Base-by-base conservation (phyloP, 2,888 invertebrate species). In the Agonopterix subpropinquella region DNA sequence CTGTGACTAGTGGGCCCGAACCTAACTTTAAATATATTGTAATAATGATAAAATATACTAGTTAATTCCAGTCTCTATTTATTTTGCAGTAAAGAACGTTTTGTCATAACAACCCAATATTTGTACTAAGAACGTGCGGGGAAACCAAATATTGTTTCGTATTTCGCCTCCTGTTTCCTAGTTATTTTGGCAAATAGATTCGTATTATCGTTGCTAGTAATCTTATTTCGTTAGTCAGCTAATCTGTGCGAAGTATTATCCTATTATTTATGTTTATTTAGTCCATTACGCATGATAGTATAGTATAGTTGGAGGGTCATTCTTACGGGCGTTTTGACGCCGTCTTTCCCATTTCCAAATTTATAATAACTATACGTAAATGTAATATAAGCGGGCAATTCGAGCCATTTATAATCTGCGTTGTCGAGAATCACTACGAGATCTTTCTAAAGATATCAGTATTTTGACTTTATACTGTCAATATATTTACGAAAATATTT, bases 11-110 rank as follows among this genome's bases (percentile, higher is more conserved):
- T 83, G 76, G 81, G 72, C 71, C 73, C 75, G 72, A 73, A 78
- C 79, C 73, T 80, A 75, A 79, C 76, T 84, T 86, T 86, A 87
- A 86, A 86, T 87, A 83, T 82, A 84, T 81, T 82, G 78, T 86
- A 85, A 86, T 86, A 85, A 85, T 81, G 83, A 84, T 84, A 83
- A 83, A 83, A 86, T 83, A 73, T 72, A 84, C 83, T 81, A 71
- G 80, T 73, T 85, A 83, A 87, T 85, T 82, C 75, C 59, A 64
- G 61, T 55, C 78, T 76, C 67, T 86, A 82, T 86, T 86, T 81
- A 74, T 78, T 82, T 73, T 70, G 67, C 55, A 72, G 65, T 72
- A 80, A 73, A 80, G 73, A 72, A 65, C 70, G 72, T 77, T 79
- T 79, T 75, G 71, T 78, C 74, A 80, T 76, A 81, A 77, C 73